Conservation (phyloP, 1,140 invertebrate genomes). For the Macrosteles quadrilineatus region DNA sequence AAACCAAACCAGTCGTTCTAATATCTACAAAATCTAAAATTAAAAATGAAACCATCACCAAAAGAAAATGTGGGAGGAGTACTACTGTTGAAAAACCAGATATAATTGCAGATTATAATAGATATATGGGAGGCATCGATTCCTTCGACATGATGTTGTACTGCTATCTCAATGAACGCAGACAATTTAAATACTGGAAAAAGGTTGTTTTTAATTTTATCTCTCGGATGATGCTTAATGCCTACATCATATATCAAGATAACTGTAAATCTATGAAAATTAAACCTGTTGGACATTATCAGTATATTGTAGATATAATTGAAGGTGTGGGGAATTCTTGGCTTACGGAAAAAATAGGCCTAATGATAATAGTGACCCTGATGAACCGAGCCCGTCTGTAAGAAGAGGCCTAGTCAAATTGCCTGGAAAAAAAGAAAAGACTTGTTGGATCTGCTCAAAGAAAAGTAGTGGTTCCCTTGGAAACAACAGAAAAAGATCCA, state of each 20-base stretch:
- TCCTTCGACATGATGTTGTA: background rate
- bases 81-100: constrained; percentile 11
- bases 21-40: background rate
- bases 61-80: constrained; percentile 10
- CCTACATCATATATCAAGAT: constrained; percentile 25
- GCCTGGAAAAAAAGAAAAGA: constrained; percentile 9
- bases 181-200: background rate
- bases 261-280: background rate
- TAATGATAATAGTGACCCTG: too few species aligned
- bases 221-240: constrained; percentile 8
- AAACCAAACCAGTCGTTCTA: background rate
- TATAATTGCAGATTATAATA: constrained; percentile 32
- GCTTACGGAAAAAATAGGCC: too few species aligned
- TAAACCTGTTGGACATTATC: background rate
- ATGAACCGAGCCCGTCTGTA: too few species aligned
- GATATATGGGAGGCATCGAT: constrained; percentile 38
- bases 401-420: constrained; percentile 2
- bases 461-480: background rate
- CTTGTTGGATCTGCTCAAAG: constrained; percentile 11
- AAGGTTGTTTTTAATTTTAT: background rate
- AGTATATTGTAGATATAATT: too few species aligned
- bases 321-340: background rate
- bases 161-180: background rate
- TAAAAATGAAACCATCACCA: background rate
- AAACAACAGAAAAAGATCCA: constrained; percentile 21